Percentiles rank a stretch among this genome's conserved stretches.
Evolutionary conservation across 2,797 vertebrate genomes (phyloP).

Genomic region (Megaceryle alcyon): DNA sequence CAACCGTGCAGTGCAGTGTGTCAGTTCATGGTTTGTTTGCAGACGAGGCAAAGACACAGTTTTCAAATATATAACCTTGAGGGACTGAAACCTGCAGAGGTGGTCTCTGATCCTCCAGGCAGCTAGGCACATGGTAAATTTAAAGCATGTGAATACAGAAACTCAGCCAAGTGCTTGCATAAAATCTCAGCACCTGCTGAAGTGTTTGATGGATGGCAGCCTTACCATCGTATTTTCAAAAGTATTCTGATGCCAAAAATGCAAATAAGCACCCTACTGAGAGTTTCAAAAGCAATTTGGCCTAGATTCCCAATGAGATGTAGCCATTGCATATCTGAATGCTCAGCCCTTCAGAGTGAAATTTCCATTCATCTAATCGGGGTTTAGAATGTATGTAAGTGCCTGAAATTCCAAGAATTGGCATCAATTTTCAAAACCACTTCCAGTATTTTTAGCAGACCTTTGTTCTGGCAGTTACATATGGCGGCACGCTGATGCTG

Average conservation of each 20-base stretch:
- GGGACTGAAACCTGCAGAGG: constrained; percentile 48
- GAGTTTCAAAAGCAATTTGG: constrained; percentile 65
- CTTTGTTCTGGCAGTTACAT: constrained; percentile 43
- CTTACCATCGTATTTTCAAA: constrained; percentile 61
- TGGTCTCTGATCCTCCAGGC: constrained; percentile 41
- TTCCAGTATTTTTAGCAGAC: constrained; percentile 65
- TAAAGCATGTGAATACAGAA: constrained; percentile 17
- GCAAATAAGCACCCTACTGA: constrained; percentile 56
- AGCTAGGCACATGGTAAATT: constrained; percentile 27
- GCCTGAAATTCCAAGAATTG: constrained; percentile 62
- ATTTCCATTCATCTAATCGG: constrained; percentile 66
- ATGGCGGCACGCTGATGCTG: background rate
- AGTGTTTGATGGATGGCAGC: constrained; percentile 63
- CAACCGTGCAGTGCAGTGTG: background rate
- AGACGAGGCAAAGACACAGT: constrained; percentile 15
- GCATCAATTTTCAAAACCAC: constrained; percentile 42
- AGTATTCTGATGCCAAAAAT: constrained; percentile 52
- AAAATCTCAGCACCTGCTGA: constrained; percentile 67
- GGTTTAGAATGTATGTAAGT: constrained; percentile 41
- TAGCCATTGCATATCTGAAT: constrained; percentile 48
- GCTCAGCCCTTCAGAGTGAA: constrained; percentile 43
- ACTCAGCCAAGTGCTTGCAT: constrained; percentile 50
- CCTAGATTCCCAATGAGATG: constrained; percentile 34
- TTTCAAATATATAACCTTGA: constrained; percentile 49
- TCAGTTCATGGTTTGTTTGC: constrained; percentile 30